Evolutionary conservation across 2,888 invertebrate genomes (phyloP).

Genomic region (Aromia moschata): DNA sequence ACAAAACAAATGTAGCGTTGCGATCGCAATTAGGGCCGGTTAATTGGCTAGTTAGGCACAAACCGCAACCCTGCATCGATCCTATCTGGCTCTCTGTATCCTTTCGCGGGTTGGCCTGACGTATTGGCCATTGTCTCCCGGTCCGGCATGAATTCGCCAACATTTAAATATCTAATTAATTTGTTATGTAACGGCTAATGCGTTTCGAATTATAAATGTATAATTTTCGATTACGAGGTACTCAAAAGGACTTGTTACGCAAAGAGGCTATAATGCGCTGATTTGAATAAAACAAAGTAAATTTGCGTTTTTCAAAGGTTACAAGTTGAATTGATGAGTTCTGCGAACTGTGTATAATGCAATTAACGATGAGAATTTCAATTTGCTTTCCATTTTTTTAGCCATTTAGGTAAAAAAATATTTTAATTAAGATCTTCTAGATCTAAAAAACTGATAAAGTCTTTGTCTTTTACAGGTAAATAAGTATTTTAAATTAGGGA

Average conservation of each 20-base stretch:
- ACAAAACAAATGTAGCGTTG: constrained; percentile 54
- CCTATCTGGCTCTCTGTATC: constrained; percentile 37
- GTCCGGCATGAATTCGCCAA: constrained; percentile 9
- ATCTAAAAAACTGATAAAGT: too few species aligned
- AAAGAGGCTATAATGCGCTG: constrained; percentile 1
- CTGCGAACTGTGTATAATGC: too few species aligned
- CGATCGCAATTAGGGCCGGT: constrained; percentile 54
- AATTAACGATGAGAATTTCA: too few species aligned
- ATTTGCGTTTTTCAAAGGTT: neutral
- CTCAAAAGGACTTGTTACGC: neutral
- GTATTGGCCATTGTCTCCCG: constrained; percentile 31
- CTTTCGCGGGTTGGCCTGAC: constrained; percentile 31
- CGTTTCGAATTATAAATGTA: constrained; percentile 10
- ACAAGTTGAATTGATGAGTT: too few species aligned
- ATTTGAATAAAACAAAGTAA: constrained; percentile 12
- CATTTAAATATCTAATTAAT: constrained; percentile 26
- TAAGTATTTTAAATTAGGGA: too few species aligned
- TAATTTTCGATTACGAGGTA: constrained; percentile 1
- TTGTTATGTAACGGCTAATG: constrained; percentile 6
- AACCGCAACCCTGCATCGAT: constrained; percentile 52
- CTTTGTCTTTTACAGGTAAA: too few species aligned
- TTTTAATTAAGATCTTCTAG: too few species aligned
- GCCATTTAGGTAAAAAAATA: too few species aligned
- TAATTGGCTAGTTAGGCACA: constrained; percentile 54
- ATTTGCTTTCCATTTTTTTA: too few species aligned